Base-by-base conservation (phyloP, 2,888 invertebrate genomes). In the Plebejus anna region DNA sequence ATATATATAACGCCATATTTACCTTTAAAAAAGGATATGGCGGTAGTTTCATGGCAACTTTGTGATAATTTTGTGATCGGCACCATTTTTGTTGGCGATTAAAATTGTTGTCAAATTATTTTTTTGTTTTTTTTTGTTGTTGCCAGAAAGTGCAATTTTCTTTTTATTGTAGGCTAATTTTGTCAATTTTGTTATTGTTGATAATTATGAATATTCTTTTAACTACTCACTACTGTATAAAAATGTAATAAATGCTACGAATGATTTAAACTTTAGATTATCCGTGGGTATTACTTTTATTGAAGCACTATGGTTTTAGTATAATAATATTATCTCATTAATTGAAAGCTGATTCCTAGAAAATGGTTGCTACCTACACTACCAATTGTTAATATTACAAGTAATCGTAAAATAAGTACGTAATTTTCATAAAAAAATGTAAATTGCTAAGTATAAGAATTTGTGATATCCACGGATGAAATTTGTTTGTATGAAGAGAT, bases 21-120 rank as follows among this genome's bases (percentile, higher is more conserved):
- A 9, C 28, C 61, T 61, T 61, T 28, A 4, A 61, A 61, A 61
- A 9, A 28, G 11, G 9, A 9, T 61, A 28, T 22, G 22, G n/a
- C 3, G 1, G 61, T 32, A 32, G 36, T 66, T 32, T 66, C 66
- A 36, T 16, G 66, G 66, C 66, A 66, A 13, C 9, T 66, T 66
- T 66, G 66, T 66, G 66, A 66, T 66, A 66, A 16, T 36, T 36
- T 66, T 66, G 66, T 66, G 66, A 66, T 66, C 13, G 66, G 32
- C 66, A 66, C 32, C 32, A 32, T 32, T 32, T 66, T 28, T 66
- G 66, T 66, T 13, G 66, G 66, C 66, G 16, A 66, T 16, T 66
- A 32, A 11, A 61, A 66, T 13, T 22, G 66, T 2, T 32, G 32
- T 32, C 13, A 32, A 66, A 32, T 66, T 28, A 11, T 32, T 3